phyloP scores from a whole-genome alignment of 2,888 invertebrate species.

The Pheosia gnoma region DNA sequence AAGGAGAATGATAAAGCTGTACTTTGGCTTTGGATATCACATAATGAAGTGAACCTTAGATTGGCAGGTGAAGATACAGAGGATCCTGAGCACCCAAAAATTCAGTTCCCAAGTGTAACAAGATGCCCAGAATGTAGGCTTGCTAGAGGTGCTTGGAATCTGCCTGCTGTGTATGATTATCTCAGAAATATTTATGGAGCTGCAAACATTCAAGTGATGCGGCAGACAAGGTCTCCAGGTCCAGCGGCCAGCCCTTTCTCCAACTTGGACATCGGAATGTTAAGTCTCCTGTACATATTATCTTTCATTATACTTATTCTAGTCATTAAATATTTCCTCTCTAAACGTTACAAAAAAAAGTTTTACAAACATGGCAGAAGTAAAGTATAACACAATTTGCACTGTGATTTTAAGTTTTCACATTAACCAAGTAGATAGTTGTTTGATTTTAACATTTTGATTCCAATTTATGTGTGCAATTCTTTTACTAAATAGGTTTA shows the following conservation, averaged over 20 bases:
- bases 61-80: slow-evolving; percentile 94
- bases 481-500: not conserved
- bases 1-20: slow-evolving; percentile 89
- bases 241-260: slow-evolving; percentile 82
- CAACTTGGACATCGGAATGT: slow-evolving; percentile 89
- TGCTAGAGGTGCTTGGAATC: slow-evolving; percentile 84
- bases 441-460: not conserved
- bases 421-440: not conserved
- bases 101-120: slow-evolving; percentile 90
- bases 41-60: slow-evolving; percentile 96
- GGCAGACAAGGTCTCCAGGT: slow-evolving; percentile 48
- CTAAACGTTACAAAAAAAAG: slow-evolving; percentile 89
- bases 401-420: not conserved
- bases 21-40: slow-evolving; percentile 97
- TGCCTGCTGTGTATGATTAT: slow-evolving; percentile 85
- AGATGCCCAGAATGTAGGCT: slow-evolving; percentile 88
- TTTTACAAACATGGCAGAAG: slow-evolving; percentile 88
- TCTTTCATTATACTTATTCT: slow-evolving; percentile 90
- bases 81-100: slow-evolving; percentile 95
- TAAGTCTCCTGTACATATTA: slow-evolving; percentile 89
- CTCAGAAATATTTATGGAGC: slow-evolving; percentile 80
- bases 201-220: slow-evolving; percentile 54
- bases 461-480: not conserved
- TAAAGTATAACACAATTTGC: slow-evolving; percentile 84
- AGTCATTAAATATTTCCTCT: slow-evolving; percentile 90